phyloP scores from a whole-genome alignment of 2,888 invertebrate species.

The Perithous albicinctus region DNA sequence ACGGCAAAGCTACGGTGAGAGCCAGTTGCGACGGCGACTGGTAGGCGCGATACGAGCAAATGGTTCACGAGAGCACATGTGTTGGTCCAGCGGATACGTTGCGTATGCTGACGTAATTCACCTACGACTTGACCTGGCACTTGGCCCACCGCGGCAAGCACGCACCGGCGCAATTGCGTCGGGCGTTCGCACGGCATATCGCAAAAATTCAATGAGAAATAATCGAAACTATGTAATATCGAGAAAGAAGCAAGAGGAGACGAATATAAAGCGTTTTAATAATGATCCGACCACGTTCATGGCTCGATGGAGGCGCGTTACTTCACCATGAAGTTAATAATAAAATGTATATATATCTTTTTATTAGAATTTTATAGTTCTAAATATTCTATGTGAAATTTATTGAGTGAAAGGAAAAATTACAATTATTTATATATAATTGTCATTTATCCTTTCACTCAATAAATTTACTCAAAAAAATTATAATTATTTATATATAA shows the following conservation, averaged over 20 bases:
- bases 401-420: too few species aligned
- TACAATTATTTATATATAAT: too few species aligned
- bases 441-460: too few species aligned
- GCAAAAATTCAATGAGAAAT: constrained; percentile 34
- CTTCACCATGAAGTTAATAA: constrained; percentile 35
- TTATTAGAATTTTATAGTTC: too few species aligned
- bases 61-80: neutral
- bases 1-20: constrained; percentile 69
- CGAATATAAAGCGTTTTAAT: constrained; percentile 31
- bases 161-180: neutral
- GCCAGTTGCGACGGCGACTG: neutral
- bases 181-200: constrained; percentile 16
- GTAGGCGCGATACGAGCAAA: constrained; percentile 26
- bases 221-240: constrained; percentile 11
- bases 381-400: too few species aligned
- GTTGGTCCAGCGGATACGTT: constrained; percentile 20
- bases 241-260: constrained; percentile 10
- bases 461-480: too few species aligned
- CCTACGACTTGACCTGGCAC: constrained; percentile 60
- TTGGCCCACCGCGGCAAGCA: neutral
- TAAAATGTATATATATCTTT: neutral
- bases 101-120: constrained; percentile 70
- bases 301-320: constrained; percentile 10
- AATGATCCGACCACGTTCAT: neutral
- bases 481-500: too few species aligned